Base-by-base conservation (phyloP, 2,797 vertebrate genomes). In the Muscicapa striata region DNA sequence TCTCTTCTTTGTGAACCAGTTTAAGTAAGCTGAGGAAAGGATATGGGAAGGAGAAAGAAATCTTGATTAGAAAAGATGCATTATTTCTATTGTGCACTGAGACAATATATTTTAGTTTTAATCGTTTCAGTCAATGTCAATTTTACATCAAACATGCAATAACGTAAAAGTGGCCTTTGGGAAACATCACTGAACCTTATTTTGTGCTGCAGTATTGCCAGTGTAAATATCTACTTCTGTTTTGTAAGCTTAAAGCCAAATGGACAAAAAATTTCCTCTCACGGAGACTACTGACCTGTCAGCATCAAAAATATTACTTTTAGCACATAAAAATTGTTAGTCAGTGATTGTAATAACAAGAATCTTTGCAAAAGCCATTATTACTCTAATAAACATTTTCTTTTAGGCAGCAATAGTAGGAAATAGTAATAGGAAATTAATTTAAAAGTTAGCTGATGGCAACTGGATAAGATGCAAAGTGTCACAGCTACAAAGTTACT, bases 81-180 rank as follows among this genome's bases (percentile, higher is more conserved):
- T 90, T 75, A n/a, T 90, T 89, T 93, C 58, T 70, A 2, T 43
- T 83, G 63, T 76, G 63, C 61, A 46, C 51, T 84, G 58, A 87
- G 45, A 93, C 55, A 88, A 84, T 80, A 43, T 83, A 79, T 94
- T 93, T 90, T 48, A 29, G n/a, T 87, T 97, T 96, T 96, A 94
- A 96, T 96, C 93, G 79, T 93, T 95, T 94, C 82, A 82, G 59
- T 92, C 90, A 84, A 64, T 90, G 81, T 94, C 91, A 94, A 13
- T 93, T 90, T 95, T 85, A 84, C 49, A 92, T 93, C 88, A 89
- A 84, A 79, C 51, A 54, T 73, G 54, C 70, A 92, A 62, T 87
- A 86, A 86, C 76, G 36, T 93, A 81, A 59, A 94, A 87, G 49
- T 66, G 70, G 72, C 94, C 91, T 94, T 87, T 85, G 84, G 77